Conservation (phyloP, 1,140 invertebrate species). For the Platyura marginata region DNA sequence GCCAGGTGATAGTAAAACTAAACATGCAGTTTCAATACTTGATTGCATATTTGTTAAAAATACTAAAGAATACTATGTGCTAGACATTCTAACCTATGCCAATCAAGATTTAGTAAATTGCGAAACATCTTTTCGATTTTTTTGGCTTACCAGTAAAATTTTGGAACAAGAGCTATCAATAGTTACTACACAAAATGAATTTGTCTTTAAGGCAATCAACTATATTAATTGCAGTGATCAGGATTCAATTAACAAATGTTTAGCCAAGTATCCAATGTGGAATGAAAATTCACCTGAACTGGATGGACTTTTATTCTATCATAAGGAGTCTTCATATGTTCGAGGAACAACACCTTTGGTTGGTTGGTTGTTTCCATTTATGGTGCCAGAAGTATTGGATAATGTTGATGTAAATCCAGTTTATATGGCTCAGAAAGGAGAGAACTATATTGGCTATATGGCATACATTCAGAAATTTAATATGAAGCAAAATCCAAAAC, state of each 20-base stretch:
- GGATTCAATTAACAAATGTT: background rate
- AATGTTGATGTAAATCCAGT: constrained; percentile 23
- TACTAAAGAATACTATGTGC: constrained; percentile 46
- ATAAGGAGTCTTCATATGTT: constrained; percentile 56
- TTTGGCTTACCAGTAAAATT: constrained; percentile 18
- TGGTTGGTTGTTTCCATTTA: constrained; percentile 73
- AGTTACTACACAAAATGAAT: constrained; percentile 8
- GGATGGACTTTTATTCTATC: constrained; percentile 70
- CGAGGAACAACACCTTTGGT: constrained; percentile 66
- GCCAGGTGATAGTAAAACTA: constrained; percentile 47
- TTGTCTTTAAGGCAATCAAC: constrained; percentile 9
- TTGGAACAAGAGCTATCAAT: constrained; percentile 6
- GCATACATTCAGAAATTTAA: constrained; percentile 31
- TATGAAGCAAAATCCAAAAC: background rate
- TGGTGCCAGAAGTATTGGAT: constrained; percentile 65
- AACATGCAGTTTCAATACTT: constrained; percentile 31
- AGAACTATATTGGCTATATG: constrained; percentile 25
- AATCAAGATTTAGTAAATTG: constrained; percentile 52
- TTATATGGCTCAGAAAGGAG: constrained; percentile 25
- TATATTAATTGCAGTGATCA: constrained; percentile 3
- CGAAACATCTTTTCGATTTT: constrained; percentile 33
- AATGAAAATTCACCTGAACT: constrained; percentile 24
- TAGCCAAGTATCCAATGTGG: constrained; percentile 10
- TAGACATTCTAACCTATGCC: constrained; percentile 74
- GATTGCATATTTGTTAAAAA: constrained; percentile 60